Percentiles rank a stretch among this genome's conserved stretches.
These are phyloP conservation scores for Argyrosomus japonicus DNA, from an alignment of 2,113 vertebrate species.

Conservation along the genomic window DNA sequence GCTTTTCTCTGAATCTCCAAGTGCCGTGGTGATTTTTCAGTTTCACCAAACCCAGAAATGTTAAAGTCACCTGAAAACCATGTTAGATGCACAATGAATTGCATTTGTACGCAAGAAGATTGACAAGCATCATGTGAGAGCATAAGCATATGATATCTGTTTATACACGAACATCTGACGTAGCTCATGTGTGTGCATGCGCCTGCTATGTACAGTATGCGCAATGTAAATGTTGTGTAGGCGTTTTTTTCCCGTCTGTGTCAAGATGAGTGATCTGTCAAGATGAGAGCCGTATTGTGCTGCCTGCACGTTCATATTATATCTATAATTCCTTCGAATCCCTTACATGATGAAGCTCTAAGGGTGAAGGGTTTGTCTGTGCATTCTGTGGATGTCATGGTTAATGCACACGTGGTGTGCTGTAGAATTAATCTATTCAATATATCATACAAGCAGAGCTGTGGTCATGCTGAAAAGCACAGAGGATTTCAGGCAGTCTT, in stretches of 20 bases:
- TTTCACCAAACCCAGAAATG: conserved; percentile 27
- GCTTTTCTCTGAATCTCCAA: conserved; percentile 31
- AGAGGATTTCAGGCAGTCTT: conserved; percentile 62
- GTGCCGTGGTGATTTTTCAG: conserved; percentile 7
- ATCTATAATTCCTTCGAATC: conserved; percentile 42
- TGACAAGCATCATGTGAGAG: not conserved
- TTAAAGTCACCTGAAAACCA: not conserved
- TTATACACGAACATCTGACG: conserved; percentile 3
- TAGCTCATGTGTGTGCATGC: not conserved
- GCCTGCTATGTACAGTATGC: not conserved
- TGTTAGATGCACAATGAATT: not conserved
- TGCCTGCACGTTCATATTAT: not conserved
- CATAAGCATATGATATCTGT: not conserved
- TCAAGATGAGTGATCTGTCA: conserved; percentile 28
- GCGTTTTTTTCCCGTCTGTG: not conserved
- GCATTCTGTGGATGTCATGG: conserved; percentile 37
- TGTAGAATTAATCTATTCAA: conserved; percentile 52
- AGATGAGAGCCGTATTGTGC: not conserved
- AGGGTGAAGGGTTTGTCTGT: not conserved
- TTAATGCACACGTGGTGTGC: conserved; percentile 13
- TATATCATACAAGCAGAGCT: conserved; percentile 21
- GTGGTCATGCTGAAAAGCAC: conserved; percentile 52
- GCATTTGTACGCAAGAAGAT: not conserved
- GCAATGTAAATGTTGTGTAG: not conserved
- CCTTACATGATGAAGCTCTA: conserved; percentile 28